Base-by-base conservation (phyloP, 2,113 vertebrate genomes). In the Misgurnus mizolepis region DNA sequence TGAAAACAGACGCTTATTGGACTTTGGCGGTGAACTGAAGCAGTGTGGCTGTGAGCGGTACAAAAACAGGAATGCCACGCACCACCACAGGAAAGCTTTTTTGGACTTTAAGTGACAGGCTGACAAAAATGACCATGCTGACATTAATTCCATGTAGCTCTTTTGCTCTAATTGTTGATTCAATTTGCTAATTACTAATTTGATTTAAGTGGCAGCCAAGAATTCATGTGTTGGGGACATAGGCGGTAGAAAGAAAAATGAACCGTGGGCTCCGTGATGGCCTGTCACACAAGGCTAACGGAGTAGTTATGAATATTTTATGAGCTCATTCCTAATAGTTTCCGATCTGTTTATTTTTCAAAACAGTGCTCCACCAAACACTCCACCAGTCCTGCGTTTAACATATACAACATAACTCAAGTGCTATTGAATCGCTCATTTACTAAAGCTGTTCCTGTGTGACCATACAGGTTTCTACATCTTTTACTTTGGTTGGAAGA, bases 161-260 rank as follows among this genome's bases (percentile, higher is more conserved):
- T 93, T 94, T 94, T 93, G 93, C 92, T 92, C 92, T 92, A 93
- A 92, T 94, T 94, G 92, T 93, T 93, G 91, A 93, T 93, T 92
- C 90, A 92, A 93, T 94, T 93, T 92, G 92, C 91, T 90, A 92
- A 94, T 94, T 93, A 92, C 89, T 94, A 90, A 94, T 96, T 95
- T 95, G 92, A 95, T 95, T 93, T 95, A 95, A 96, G 91, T 93
- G 90, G 90, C 91, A 92, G 92, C 86, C 90, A 86, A 85, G 87
- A 86, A 87, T 89, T 87, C 88, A 86, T 91, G 89, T 88, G 87
- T 85, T 87, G 86, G 82, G 89, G 90, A 91, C 89, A 89, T 79
- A 82, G 78, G 85, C 79, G 84, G 79, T 34, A 64, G 70, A 76
- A 87, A 81, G 83, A 82, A 83, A n/a, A 76, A 78, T 76, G 88